These are phyloP conservation scores for Ectropis crepuscularia DNA, from an alignment of 2,888 invertebrate genomes.

Conservation along the genomic window DNA sequence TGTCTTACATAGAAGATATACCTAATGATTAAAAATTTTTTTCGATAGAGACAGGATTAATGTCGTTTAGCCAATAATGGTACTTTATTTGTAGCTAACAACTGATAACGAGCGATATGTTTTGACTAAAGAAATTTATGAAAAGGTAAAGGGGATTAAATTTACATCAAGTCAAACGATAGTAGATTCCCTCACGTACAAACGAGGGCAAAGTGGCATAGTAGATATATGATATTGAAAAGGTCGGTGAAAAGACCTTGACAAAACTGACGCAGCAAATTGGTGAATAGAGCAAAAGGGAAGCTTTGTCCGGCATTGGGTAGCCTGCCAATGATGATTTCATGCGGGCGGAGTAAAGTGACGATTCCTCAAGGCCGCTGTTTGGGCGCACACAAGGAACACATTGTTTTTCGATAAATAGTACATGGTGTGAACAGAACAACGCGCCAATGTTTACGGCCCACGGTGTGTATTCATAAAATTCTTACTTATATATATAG, in stretches of 20 bases:
- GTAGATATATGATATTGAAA: conserved; percentile 16
- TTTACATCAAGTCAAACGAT: conserved; percentile 7
- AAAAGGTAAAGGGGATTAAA: conserved; percentile 8
- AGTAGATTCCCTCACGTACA: neutral
- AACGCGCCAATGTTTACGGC: conserved; percentile 64
- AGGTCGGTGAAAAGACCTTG: conserved; percentile 24
- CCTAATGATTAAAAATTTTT: conserved; percentile 22
- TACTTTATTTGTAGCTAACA: conserved; percentile 12
- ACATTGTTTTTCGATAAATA: conserved; percentile 59
- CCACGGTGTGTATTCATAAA: conserved; percentile 54
- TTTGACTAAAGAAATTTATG: conserved; percentile 15
- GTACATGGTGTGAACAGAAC: conserved; percentile 62
- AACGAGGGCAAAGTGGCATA: neutral
- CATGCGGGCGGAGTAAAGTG: conserved; percentile 27
- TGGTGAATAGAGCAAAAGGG: conserved; percentile 19
- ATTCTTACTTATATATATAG: conserved; percentile 33
- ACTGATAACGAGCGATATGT: conserved; percentile 6
- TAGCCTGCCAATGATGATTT: conserved; percentile 32
- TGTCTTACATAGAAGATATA: conserved; percentile 44
- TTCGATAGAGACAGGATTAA: conserved; percentile 19
- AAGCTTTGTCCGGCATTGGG: conserved; percentile 21
- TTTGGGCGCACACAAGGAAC: conserved; percentile 48
- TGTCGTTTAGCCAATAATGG: conserved; percentile 22
- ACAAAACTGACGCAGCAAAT: conserved; percentile 25
- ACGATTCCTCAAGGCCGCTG: conserved; percentile 38